Evolutionary conservation across 2,888 invertebrate species (phyloP).

Genomic region (Embidobia sp.): DNA sequence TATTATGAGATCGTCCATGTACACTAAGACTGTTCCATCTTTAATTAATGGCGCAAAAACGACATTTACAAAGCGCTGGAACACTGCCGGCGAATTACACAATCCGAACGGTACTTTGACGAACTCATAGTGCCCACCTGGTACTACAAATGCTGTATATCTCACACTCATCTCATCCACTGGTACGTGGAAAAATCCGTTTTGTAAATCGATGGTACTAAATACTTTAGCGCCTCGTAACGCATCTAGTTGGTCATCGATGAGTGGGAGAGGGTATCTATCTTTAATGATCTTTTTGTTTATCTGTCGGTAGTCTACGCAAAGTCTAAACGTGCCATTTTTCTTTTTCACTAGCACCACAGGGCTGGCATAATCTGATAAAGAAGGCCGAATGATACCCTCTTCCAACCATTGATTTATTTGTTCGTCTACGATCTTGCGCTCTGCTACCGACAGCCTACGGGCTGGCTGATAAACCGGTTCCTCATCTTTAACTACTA

Average conservation of each 20-base stretch:
- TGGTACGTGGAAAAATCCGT: not conserved
- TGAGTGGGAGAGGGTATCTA: constrained; percentile 63
- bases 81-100: too few relatives aligned
- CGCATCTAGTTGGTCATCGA: constrained; percentile 64
- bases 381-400: constrained; percentile 14
- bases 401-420: constrained; percentile 18
- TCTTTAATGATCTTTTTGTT: constrained; percentile 65
- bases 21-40: not conserved
- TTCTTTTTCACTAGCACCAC: constrained; percentile 66
- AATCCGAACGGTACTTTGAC: not conserved
- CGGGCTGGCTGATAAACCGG: constrained; percentile 15
- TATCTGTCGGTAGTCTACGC: constrained; percentile 66
- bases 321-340: constrained; percentile 59
- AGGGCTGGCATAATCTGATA: constrained; percentile 68
- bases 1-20: constrained; percentile 1
- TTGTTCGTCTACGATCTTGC: constrained; percentile 29
- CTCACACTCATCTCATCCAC: not conserved
- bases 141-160: not conserved
- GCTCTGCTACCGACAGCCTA: constrained; percentile 12
- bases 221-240: not conserved
- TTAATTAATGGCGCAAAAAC: not conserved
- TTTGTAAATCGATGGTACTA: not conserved
- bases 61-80: too few relatives aligned
- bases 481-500: constrained; percentile 13
- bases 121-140: not conserved